A percentile compares a stretch with the other conserved stretches of the same genome.
These are phyloP conservation scores for Rhea americana DNA, from an alignment of 2,113 vertebrate species.

Conservation along the genomic window DNA sequence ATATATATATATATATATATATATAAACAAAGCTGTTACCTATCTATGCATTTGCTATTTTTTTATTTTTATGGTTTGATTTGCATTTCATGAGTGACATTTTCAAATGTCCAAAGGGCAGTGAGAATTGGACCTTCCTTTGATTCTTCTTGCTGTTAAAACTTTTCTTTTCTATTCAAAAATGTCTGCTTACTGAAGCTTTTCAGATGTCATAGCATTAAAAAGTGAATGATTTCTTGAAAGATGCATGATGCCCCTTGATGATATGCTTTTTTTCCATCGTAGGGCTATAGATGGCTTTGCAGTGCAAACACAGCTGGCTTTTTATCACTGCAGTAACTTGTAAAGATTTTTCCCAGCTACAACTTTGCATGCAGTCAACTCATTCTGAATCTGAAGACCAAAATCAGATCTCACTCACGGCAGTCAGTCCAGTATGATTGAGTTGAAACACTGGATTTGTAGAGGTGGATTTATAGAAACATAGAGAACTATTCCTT, in stretches of 20 bases:
- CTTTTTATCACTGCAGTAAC: neutral
- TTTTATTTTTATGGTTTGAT: neutral
- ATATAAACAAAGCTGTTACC: neutral
- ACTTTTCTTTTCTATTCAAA: neutral
- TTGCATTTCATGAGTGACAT: neutral
- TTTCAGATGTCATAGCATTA: neutral
- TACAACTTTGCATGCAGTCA: neutral
- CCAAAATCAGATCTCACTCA: neutral
- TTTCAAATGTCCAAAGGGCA: neutral
- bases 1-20: neutral
- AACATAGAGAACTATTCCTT: neutral
- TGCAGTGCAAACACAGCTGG: neutral
- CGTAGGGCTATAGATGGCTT: neutral
- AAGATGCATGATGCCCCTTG: neutral
- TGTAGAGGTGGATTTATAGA: neutral
- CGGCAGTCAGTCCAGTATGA: neutral
- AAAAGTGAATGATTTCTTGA: neutral
- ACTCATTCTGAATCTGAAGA: neutral
- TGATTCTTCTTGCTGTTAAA: neutral
- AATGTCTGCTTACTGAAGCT: neutral
- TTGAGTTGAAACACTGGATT: neutral
- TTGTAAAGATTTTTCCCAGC: neutral
- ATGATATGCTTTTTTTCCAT: neutral
- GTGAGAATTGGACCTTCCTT: neutral
- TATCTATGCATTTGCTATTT: neutral